These are phyloP conservation scores for Tolmerus cingulatus DNA, from an alignment of 2,888 invertebrate genomes.

Conservation along the genomic window DNA sequence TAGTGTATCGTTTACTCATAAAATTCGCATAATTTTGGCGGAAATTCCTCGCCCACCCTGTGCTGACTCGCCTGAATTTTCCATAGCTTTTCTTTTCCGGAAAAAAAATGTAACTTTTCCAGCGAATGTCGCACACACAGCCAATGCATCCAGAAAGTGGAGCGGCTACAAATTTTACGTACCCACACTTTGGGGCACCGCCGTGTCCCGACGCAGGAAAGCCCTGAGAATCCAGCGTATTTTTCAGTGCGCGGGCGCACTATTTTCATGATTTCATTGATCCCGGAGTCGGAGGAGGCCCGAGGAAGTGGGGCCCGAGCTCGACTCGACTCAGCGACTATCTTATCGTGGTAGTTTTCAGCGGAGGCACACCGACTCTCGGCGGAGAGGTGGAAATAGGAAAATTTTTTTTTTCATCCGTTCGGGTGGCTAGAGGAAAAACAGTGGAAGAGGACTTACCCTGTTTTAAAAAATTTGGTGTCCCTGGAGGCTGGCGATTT, in stretches of 20 bases:
- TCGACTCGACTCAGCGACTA: conserved; percentile 9
- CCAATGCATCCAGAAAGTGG: not conserved
- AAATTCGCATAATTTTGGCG: not conserved
- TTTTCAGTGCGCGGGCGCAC: conserved; percentile 45
- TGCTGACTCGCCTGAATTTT: not conserved
- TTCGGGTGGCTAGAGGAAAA: conserved; percentile 17
- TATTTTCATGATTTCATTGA: conserved; percentile 48
- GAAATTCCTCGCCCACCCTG: not conserved
- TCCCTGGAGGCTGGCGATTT: not conserved
- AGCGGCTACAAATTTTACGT: not conserved
- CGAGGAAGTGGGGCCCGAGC: conserved; percentile 1
- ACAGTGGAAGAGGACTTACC: not conserved
- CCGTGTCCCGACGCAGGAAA: not conserved
- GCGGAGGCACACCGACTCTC: conserved; percentile 26
- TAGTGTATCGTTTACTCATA: not conserved
- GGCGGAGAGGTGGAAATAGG: conserved; percentile 1
- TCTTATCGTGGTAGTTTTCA: conserved; percentile 36
- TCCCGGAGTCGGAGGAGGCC: conserved; percentile 1
- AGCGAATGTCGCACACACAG: not conserved
- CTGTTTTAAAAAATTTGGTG: not conserved
- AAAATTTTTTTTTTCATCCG: not conserved
- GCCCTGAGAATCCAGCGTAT: conserved; percentile 35
- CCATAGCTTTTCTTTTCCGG: not conserved
- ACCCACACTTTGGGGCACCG: not conserved
- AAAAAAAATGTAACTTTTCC: not conserved